Base-by-base conservation (phyloP, 2,113 vertebrate genomes). In the Plecturocebus donacophilus region DNA sequence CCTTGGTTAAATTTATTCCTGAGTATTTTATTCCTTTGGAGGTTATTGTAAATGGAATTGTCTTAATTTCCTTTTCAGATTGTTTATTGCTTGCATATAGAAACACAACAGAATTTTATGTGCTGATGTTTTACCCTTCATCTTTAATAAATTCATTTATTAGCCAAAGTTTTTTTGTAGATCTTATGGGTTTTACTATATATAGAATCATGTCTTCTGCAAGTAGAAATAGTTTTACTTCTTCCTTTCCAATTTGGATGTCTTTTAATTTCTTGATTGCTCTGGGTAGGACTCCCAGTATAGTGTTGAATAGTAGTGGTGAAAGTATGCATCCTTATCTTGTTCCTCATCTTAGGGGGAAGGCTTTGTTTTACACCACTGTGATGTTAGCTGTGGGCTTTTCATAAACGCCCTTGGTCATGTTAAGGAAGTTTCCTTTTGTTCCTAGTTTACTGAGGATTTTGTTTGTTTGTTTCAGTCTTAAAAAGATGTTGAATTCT, bases 371-470 rank as follows among this genome's bases (percentile, higher is more conserved):
- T 91, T 80, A 85, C 30, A 86, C 23, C 14, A 20, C 47, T 75
- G 11, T 42, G 71, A 71, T 75, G 32, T 84, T 93, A 61, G 21
- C 68, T 86, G 47, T 77, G 42, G 23, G 3, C 47, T 64, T 90
- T 94, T 90, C 13, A 58, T 93, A 40, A 94, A 75, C 61, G 23
- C 56, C 35, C 5, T 58, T 86, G 13, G 45, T 86, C 66, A n/a
- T 94, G 79, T 96, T 94, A 87, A 87, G 64, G 64, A 96, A 47
- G 35, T 77, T 75, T 16, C 73, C 21, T 79, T 93, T 42, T 80
- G 8, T 80, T 86, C 27, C 42, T 73, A n/a, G 73, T 93, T 93
- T 85, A 27, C 52, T 85, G 23, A 25, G 5, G 25, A 64, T 12
- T 64, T 58, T 17, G 71, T 91, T 86, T 45, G 30, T n/a, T 64